Base-by-base conservation (phyloP, 2,113 vertebrate species). In the Anseranas semipalmata region DNA sequence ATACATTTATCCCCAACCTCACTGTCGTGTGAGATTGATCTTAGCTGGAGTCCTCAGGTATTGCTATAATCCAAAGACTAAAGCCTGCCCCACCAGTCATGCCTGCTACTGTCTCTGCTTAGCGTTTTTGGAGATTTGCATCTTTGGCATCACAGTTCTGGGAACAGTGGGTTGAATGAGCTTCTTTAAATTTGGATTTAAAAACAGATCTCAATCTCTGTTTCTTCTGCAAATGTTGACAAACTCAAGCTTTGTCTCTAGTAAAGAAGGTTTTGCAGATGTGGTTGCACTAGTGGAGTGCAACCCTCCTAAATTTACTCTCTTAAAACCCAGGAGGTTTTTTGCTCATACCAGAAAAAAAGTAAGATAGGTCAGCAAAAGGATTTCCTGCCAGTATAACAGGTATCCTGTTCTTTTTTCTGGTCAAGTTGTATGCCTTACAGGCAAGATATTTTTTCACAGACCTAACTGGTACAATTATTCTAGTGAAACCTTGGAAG, bases 161-260 rank as follows among this genome's bases (percentile, higher is more conserved):
- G 87, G 83, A 60, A 48, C 60, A 58, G 16, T 75, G 39, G 45
- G 52, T 59, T 50, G 59, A 73, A 73, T 35, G 8, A 32, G 30
- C 46, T 84, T 86, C 19, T 87, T 82, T 73, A 53, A 58, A 50
- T 59, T 86, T 53, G 14, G 59, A 75, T 88, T 80, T 84, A 67
- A 90, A 94, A 52, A 1, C 12, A 74, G 37, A 17, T 75, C 68
- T 85, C 1, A 0, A 22, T 80, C 22, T 63, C 8, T 62, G 37
- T 77, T 45, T 71, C 15, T 56, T 76, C 63, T 59, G 30, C 43
- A 73, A 75, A 10, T 4, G 3, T 70, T 63, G 35, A 43, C 41
- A 84, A 91, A 71, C 33, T 59, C 56, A 91, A 46, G 7, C 68
- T 85, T 90, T 46, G 15, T 53, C 22, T 94, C 15, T 72, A 0